These are phyloP conservation scores for Paramisgurnus dabryanus DNA, from an alignment of 2,113 vertebrate genomes.

Conservation along the genomic window DNA sequence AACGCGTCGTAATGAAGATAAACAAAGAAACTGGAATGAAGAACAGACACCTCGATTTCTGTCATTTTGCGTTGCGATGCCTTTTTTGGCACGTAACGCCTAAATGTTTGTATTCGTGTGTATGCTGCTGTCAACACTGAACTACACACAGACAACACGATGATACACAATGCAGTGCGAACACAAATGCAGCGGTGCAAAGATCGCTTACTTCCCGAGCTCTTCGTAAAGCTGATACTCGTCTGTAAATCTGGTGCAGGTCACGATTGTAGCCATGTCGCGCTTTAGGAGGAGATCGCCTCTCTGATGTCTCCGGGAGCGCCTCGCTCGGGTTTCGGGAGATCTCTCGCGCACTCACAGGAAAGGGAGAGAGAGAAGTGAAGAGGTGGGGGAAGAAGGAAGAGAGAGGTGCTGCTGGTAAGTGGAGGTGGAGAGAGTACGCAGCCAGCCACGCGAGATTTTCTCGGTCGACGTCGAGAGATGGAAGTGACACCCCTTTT, in stretches of 20 bases:
- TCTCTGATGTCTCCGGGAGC: slow-evolving; percentile 62
- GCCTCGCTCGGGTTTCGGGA: slow-evolving; percentile 68
- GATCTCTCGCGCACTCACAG: slow-evolving; percentile 60
- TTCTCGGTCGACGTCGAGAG: slow-evolving; percentile 46
- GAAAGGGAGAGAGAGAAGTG: slow-evolving; percentile 47
- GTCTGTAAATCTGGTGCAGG: slow-evolving; percentile 94
- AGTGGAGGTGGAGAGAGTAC: slow-evolving; percentile 48
- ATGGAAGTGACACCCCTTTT: slow-evolving; percentile 46
- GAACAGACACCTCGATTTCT: background rate
- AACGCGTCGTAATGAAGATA: slow-evolving; percentile 14
- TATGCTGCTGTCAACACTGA: slow-evolving; percentile 59
- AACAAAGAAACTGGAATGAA: slow-evolving; percentile 19
- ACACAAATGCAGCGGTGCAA: slow-evolving; percentile 52
- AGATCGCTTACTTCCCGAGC: slow-evolving; percentile 90
- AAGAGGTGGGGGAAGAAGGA: slow-evolving; percentile 43
- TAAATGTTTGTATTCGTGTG: slow-evolving; percentile 7
- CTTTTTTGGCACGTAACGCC: slow-evolving; percentile 59
- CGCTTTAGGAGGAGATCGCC: slow-evolving; percentile 58
- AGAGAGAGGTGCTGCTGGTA: slow-evolving; percentile 38
- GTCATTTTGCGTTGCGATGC: slow-evolving; percentile 24
- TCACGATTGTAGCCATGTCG: slow-evolving; percentile 92
- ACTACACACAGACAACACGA: slow-evolving; percentile 54
- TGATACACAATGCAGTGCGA: slow-evolving; percentile 48
- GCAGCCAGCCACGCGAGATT: slow-evolving; percentile 49
- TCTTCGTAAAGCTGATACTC: slow-evolving; percentile 98